Base-by-base conservation (phyloP, 2,888 invertebrate genomes). In the Lochmaea capreae region DNA sequence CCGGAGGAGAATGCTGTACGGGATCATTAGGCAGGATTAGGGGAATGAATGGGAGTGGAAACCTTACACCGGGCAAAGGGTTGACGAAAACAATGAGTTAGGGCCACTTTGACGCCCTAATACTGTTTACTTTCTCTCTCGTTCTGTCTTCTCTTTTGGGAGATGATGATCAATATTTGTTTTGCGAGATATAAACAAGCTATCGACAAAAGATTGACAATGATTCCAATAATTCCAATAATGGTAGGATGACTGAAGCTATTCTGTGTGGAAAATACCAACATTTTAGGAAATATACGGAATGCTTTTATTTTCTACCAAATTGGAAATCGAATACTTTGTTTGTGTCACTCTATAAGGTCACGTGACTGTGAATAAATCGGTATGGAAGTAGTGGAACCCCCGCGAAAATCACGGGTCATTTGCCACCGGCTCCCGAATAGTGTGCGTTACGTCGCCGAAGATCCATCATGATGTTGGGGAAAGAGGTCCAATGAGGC, bases 31-130 rank as follows among this genome's bases (percentile, higher is more conserved):
- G 75, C 74, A 58, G 78, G 79, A 79, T 79, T 78, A 79, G 73
- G 77, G 71, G 72, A 71, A 69, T 65, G 65, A 68, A 70, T 57
- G 57, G 67, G 72, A 72, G 72, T 66, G 67, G 83, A 83, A 83
- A 83, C 82, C 81, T 77, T 82, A 83, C 81, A 83, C 82, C 73
- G 74, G 72, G 75, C 76, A 79, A 83, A 82, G 82, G 82, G 82
- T 82, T 83, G 82, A 81, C 78, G 82, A 80, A 81, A 83, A 83
- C 83, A 83, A 81, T 82, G 83, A 84, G 77, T 74, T 71, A 75
- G 77, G 69, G 70, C 74, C 77, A 78, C 72, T 79, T 76, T 65
- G 77, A 78, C 76, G 77, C 77, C 74, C 79, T 79, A 76, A 76
- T 74, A 75, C 77, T 77, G 79, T 77, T 79, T 76, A 76, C 75